A percentile compares a stretch with the other conserved stretches of the same genome.
Conservation (phyloP, 1,140 invertebrate species). For the Mactra quadrangularis region DNA sequence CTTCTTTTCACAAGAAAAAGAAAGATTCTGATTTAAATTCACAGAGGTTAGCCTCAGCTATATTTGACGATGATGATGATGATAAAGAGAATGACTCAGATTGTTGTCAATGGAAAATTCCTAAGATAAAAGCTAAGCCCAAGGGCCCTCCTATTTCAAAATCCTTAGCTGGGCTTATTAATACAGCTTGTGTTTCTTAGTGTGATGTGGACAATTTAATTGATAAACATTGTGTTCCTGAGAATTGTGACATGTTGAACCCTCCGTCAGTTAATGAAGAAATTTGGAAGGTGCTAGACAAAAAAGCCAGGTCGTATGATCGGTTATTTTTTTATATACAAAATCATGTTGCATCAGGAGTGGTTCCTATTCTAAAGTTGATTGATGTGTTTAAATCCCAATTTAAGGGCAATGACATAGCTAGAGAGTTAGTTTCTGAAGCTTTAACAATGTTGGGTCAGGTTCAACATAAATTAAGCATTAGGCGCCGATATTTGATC, state of each 20-base stretch:
- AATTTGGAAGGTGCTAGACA: constrained; percentile 20
- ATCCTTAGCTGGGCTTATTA: constrained; percentile 28
- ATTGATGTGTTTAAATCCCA: not conserved
- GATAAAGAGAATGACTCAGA: no score
- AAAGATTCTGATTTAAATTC: not conserved
- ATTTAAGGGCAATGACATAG: not conserved
- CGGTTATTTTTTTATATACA: not conserved
- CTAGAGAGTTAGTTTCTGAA: not conserved
- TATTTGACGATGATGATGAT: not conserved
- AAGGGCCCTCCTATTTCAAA: constrained; percentile 11
- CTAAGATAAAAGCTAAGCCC: constrained; percentile 4
- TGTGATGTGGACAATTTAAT: not conserved
- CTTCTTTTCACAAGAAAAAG: no score
- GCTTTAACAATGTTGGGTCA: constrained; percentile 1
- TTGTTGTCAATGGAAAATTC: not conserved
- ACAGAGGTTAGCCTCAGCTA: not conserved
- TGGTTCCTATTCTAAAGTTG: constrained; percentile 6
- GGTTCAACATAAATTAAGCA: not conserved
- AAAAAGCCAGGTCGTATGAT: constrained; percentile 14
- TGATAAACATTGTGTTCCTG: constrained; percentile 2
- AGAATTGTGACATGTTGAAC: constrained; percentile 1
- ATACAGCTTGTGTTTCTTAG: constrained; percentile 17
- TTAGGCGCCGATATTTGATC: constrained; percentile 2
- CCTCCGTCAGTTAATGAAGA: constrained; percentile 8
- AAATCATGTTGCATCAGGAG: constrained; percentile 1